phyloP scores from a whole-genome alignment of 2,797 vertebrate species.

The Etheostoma nigrum region DNA sequence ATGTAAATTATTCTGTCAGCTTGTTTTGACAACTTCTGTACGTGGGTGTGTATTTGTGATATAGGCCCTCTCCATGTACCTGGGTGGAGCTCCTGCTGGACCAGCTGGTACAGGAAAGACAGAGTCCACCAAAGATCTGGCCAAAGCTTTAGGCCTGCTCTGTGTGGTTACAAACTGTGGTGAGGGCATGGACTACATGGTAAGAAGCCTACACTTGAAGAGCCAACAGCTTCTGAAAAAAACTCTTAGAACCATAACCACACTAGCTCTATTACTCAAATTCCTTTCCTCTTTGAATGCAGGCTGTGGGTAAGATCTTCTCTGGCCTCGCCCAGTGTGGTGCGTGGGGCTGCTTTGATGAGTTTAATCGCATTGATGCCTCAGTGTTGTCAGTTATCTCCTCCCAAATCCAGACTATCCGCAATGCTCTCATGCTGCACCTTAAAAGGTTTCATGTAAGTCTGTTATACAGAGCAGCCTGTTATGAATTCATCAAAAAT shows the following conservation, averaged over 20 bases:
- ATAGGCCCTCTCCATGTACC: slow-evolving; percentile 98
- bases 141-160: slow-evolving; percentile 95
- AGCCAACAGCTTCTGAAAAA: too few relatives aligned
- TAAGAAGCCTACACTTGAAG: slow-evolving; percentile 68
- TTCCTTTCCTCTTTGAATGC: slow-evolving; percentile 23
- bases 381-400: slow-evolving; percentile 98
- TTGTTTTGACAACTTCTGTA: neutral
- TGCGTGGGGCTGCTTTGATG: slow-evolving; percentile 98
- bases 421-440: slow-evolving; percentile 92
- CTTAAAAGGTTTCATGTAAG: slow-evolving; percentile 91
- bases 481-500: neutral
- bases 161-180: slow-evolving; percentile 98
- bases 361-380: slow-evolving; percentile 98
- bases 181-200: slow-evolving; percentile 98
- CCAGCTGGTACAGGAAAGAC: slow-evolving; percentile 98
- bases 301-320: slow-evolving; percentile 97
- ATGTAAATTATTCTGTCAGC: neutral
- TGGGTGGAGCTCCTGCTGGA: slow-evolving; percentile 96
- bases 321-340: slow-evolving; percentile 97
- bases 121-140: slow-evolving; percentile 97
- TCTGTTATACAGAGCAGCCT: neutral
- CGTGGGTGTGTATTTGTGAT: slow-evolving; percentile 39
- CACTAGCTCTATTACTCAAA: neutral
- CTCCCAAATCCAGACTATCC: slow-evolving; percentile 96
- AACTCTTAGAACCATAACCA: too few relatives aligned